Base-by-base conservation (phyloP, 92 coral and sea anemone genomes). In the Phenganax marumi region DNA sequence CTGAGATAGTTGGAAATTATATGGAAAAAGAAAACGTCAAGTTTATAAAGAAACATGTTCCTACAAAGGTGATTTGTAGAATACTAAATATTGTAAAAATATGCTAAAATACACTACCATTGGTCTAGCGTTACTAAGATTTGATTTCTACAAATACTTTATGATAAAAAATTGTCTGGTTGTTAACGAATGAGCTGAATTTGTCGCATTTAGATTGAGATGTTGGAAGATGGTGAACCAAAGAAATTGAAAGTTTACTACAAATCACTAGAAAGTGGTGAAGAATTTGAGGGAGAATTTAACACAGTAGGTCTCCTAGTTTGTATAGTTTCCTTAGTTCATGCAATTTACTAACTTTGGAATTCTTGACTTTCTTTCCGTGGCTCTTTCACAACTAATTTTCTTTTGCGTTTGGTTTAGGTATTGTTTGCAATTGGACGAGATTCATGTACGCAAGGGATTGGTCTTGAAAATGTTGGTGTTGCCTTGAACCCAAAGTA, bases 401-500 rank as follows among this genome's bases (percentile, higher is more conserved):
- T 25, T 24, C 7, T 17, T 7, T 3, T 25, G 33, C 3, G 12
- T 81, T 72, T 1, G 12, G 12, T 58, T 12, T 70, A 92, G 97
- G 93, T 96, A 57, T 82, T 96, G 87, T 91, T 90, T 82, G 99
- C 93, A 7, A 96, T 96, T 76, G 99, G 99, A 26, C 88, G 99
- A 74, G 97, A 96, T 83, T 90, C 99, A 0, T 96, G 96, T 65
- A 96, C 99, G 7, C 73, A 73, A 56, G 97, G 90, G 6, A 96
- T 96, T 84, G 99, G 99, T 24, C 79, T 96, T 65, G 99, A 96
- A 52, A 91, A 92, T 48, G 88, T 85, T 33, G 97, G 97, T 3
- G 97, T 96, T 21, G 62, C 87, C 49, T 86, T 96, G 9, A 91
- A 92, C 75, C 90, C 96, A 54, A 96, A 92, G 99, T 96, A 85